Evolutionary conservation across 2,797 vertebrate species (phyloP), one percentile per base, ranked within the genome.

Genomic region (Hoplostethus mediterraneus): DNA sequence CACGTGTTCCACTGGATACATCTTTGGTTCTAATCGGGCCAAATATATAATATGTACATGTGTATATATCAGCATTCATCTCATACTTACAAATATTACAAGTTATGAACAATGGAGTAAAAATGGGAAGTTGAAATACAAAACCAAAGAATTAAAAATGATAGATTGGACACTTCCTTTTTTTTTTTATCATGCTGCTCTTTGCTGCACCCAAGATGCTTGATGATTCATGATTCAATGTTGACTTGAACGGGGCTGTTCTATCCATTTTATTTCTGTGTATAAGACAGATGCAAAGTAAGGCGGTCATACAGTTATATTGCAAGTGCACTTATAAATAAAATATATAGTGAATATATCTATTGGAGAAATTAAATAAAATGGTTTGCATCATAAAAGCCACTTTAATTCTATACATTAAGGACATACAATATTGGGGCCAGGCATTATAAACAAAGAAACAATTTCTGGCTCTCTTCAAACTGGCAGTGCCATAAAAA

Each of bases 51-150:
- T 84, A 81, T 88, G 65, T 89, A 88, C 79, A 89, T 73, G 62
- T 63, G 47, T 67, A 62, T 83, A 57, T 81, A 59, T 72, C 48
- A 84, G 60, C 49, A 80, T 83, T 80, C 53, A 65, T 73, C 63
- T 44, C 45, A 87, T 85, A 88, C 81, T 86, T 87, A 87, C 71
- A 89, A 83, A 88, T 82, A 77, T 80, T 87, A 86, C 67, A 87
- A 84, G 75, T 54, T 79, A 77, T 83, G 51, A 74, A 81, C 63
- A 82, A 63, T 80, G 65, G 33, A 63, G 72, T 51, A 66, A 14
- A 78, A 75, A 83, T 13, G 25, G 7, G 62, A 73, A 5, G 74
- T 67, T 54, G 45, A 87, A 84, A 85, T 80, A 58, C 25, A 87
- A 84, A 89, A 88, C 58, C 67, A 86, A 30, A 67, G 57, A 59